Evolutionary conservation across 2,113 vertebrate genomes (phyloP).

Genomic region (Plectropomus leopardus): DNA sequence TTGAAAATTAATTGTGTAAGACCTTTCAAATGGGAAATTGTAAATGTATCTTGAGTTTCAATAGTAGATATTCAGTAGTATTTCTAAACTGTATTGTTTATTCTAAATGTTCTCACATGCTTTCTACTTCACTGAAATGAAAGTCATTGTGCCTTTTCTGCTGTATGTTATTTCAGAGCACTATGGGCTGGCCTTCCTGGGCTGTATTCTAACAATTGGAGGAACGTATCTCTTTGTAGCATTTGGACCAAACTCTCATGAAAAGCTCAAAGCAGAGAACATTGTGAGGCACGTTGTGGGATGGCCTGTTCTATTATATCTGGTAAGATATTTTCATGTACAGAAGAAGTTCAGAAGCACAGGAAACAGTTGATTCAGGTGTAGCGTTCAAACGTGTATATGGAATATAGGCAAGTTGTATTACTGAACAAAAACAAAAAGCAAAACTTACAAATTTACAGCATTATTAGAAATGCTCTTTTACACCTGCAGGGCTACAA

Average conservation of each 20-base stretch:
- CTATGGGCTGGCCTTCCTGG: conserved; percentile 90
- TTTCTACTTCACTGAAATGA: not conserved
- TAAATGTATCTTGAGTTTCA: not conserved
- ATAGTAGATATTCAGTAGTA: not conserved
- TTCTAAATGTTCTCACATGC: not conserved
- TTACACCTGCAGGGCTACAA: not conserved
- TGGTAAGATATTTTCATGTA: conserved; percentile 85
- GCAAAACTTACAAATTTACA: too few species aligned
- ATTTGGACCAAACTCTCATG: conserved; percentile 96
- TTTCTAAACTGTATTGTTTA: not conserved
- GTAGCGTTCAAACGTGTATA: not conserved
- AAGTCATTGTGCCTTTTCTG: not conserved
- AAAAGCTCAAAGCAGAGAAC: conserved; percentile 92
- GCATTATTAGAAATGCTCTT: not conserved
- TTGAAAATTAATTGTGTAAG: not conserved
- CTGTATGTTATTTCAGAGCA: conserved; percentile 84
- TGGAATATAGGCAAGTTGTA: not conserved
- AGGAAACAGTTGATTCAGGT: not conserved
- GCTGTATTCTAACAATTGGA: conserved; percentile 89
- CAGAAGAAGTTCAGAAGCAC: not conserved
- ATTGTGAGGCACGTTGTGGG: conserved; percentile 92
- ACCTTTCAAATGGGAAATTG: not conserved
- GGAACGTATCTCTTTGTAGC: conserved; percentile 95
- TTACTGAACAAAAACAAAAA: not conserved
- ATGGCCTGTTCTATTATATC: conserved; percentile 95